phyloP scores from a whole-genome alignment of 2,888 invertebrate species.

The Phymatocera aterrima region DNA sequence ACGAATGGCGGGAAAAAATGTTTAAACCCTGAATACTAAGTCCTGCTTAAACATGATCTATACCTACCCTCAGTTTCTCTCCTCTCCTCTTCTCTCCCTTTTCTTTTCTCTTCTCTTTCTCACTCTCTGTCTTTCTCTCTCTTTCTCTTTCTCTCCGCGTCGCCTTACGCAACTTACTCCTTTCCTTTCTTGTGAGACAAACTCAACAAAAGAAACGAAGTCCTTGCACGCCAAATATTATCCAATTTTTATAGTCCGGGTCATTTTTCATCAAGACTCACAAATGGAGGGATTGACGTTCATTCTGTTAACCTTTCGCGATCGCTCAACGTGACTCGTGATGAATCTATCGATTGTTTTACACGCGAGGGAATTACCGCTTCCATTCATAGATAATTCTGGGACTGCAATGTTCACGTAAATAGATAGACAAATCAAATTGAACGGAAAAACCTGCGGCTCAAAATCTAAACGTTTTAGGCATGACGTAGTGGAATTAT shows the following conservation, averaged over 20 bases:
- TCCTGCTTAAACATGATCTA: constrained; percentile 59
- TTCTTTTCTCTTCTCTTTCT: background rate
- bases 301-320: background rate
- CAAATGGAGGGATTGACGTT: background rate
- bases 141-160: background rate
- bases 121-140: background rate
- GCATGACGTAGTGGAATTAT: background rate
- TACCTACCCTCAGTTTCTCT: constrained; percentile 50
- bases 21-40: constrained; percentile 59
- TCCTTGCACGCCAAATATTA: constrained; percentile 19
- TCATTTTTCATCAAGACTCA: constrained; percentile 12
- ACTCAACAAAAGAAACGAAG: background rate
- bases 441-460: background rate
- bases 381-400: background rate
- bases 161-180: background rate
- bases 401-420: background rate
- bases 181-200: constrained; percentile 3
- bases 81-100: constrained; percentile 20
- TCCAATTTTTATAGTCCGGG: background rate
- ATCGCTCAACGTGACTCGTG: background rate
- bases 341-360: background rate
- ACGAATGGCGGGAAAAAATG: constrained; percentile 58
- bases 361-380: background rate
- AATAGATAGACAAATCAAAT: background rate
- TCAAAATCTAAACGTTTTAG: background rate